These are phyloP conservation scores for Gulo gulo DNA, from an alignment of 2,113 vertebrate species.

Conservation along the genomic window DNA sequence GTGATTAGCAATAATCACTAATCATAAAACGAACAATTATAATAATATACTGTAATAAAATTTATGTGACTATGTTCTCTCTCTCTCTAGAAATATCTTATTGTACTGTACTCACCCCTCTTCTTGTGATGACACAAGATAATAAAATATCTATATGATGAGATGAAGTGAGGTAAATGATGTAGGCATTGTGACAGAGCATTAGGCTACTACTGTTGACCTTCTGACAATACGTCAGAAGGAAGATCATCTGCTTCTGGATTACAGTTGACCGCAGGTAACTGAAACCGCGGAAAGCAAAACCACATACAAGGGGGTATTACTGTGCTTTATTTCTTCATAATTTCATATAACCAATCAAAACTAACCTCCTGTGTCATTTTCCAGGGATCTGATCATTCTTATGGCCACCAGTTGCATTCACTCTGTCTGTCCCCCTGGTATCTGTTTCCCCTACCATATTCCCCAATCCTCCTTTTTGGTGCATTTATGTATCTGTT, in stretches of 20 bases:
- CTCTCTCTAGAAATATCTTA: not conserved
- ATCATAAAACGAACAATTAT: not conserved
- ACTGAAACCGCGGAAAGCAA: not conserved
- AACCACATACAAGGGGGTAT: not conserved
- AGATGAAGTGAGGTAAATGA: not conserved
- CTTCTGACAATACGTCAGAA: not conserved
- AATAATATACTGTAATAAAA: not conserved
- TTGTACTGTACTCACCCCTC: not conserved
- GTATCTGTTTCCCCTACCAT: not conserved
- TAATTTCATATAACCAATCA: not conserved
- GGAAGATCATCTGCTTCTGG: not conserved
- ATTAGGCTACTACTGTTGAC: not conserved
- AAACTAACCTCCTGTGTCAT: not conserved
- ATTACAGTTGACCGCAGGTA: not conserved
- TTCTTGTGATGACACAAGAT: not conserved
- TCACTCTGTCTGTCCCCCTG: not conserved
- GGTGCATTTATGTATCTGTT: not conserved
- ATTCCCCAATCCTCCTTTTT: not conserved
- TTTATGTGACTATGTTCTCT: not conserved
- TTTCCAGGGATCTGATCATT: not conserved
- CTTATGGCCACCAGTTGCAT: not conserved
- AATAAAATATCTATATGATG: not conserved
- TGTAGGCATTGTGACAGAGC: not conserved
- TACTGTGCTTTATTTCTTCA: not conserved
- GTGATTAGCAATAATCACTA: not conserved